These are phyloP conservation scores for Pseudochirops cupreus DNA, from an alignment of 2,797 vertebrate species.

Conservation along the genomic window DNA sequence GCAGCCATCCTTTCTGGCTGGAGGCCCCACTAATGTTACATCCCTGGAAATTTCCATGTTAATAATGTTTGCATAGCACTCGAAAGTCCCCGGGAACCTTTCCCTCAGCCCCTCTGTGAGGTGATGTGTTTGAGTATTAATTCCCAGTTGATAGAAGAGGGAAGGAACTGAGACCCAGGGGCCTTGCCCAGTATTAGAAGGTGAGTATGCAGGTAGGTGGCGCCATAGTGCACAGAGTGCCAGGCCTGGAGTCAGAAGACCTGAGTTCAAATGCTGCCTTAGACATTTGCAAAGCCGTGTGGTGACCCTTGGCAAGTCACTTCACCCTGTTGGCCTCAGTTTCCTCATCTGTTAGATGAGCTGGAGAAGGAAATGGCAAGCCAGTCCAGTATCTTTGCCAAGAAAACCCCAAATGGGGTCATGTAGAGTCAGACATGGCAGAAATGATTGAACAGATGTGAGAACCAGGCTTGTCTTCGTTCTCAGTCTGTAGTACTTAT, in stretches of 20 bases:
- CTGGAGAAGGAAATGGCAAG: slow-evolving; percentile 31
- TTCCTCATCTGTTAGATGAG: neutral
- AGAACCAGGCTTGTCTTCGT: neutral
- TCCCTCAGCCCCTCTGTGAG: neutral
- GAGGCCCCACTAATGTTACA: neutral
- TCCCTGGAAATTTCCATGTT: neutral
- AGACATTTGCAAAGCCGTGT: neutral
- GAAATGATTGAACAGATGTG: neutral
- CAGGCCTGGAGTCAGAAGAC: neutral
- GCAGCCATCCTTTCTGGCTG: neutral
- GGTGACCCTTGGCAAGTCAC: neutral
- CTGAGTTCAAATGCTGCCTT: neutral
- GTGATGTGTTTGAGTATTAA: neutral
- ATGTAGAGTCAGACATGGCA: accelerated
- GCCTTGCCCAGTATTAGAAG: neutral
- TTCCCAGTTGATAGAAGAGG: slow-evolving; percentile 12
- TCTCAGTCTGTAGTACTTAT: neutral
- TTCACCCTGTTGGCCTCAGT: neutral
- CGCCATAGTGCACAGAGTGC: neutral
- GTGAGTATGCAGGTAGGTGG: neutral
- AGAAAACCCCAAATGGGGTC: neutral
- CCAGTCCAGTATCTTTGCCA: neutral
- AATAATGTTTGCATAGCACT: neutral
- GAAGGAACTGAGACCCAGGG: neutral
- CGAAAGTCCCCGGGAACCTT: neutral